Percentiles rank a stretch among this genome's conserved stretches.
phyloP scores from a whole-genome alignment of 2,113 vertebrate species.

The Ptychochromis oligacanthus region DNA sequence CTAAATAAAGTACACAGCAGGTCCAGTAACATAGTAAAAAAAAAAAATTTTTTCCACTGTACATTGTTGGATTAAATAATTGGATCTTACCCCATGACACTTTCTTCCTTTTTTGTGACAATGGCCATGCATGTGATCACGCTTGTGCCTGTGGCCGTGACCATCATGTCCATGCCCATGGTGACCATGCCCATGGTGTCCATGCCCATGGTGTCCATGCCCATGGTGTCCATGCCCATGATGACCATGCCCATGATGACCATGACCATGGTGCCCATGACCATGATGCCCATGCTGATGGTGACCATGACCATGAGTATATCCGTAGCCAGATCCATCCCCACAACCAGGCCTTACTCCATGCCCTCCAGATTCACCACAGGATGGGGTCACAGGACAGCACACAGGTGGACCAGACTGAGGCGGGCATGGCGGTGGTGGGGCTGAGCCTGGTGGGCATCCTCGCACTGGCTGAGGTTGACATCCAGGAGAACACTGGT shows the following conservation, averaged over 20 bases:
- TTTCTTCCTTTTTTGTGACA: neutral
- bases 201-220: neutral
- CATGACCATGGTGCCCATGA: too few relatives aligned
- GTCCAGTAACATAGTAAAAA: neutral
- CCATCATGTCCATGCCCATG: neutral
- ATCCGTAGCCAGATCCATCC: neutral
- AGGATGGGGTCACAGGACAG: neutral
- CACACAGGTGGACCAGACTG: neutral
- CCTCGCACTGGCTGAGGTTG: neutral
- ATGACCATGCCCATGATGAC: too few relatives aligned
- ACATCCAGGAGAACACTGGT: neutral
- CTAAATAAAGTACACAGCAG: neutral
- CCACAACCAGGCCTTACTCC: neutral
- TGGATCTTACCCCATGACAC: neutral
- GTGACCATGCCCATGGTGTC: neutral
- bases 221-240: too few relatives aligned
- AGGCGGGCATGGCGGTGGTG: neutral
- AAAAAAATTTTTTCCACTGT: neutral
- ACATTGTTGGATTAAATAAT: neutral
- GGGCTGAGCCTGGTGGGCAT: neutral
- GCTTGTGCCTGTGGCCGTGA: neutral
- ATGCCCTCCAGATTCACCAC: neutral
- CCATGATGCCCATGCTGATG: fast-evolving
- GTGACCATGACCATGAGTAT: neutral
- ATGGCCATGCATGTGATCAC: neutral